Evolutionary conservation across 2,797 vertebrate genomes (phyloP), one percentile per base, ranked within the genome.

Genomic region (Alectoris magna): DNA sequence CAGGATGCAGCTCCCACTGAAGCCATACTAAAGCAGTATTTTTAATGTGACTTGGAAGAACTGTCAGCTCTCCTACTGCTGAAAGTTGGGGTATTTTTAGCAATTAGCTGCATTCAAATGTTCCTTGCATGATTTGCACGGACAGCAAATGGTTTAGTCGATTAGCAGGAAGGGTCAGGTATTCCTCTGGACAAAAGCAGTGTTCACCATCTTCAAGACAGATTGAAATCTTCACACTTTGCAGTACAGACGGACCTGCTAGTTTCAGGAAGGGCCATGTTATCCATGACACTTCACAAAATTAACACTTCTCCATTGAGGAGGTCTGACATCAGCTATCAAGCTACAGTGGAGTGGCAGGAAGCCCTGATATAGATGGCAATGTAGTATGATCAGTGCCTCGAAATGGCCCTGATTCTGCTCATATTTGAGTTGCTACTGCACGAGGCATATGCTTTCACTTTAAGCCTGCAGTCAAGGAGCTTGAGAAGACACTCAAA

Each of bases 51-150:
- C 55, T 95, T 71, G 56, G 75, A 83, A 87, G 82, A 91, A 41
- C 79, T 87, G 90, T 74, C 90, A 93, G 86, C 86, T 95, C 91
- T 68, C 82, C 66, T 91, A 66, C 72, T 87, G 87, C 84, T 81
- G 90, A 68, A 92, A 91, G 78, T 46, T 29, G 39, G 73, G 31
- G 36, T 95, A 85, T 86, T 93, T 94, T 95, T 89, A 85, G 93
- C 63, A 70, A 69, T 74, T 95, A 89, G 73, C 84, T 64, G 49
- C 76, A 72, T 91, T 94, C 82, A 70, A 60, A 88, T 72, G 88
- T 70, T 93, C 59, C 31, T 90, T 63, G 69, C 70, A 56, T 11
- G 14, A 89, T 58, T 81, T 87, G 70, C 81, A 80, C n/a, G 48
- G 72, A 83, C 78, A 87, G 62, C 34, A 85, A 94, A 75, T 59